Percentiles rank a stretch among this genome's conserved stretches.
Evolutionary conservation across 1,140 invertebrate genomes (phyloP).

Genomic region (Diploscapter pachys): DNA sequence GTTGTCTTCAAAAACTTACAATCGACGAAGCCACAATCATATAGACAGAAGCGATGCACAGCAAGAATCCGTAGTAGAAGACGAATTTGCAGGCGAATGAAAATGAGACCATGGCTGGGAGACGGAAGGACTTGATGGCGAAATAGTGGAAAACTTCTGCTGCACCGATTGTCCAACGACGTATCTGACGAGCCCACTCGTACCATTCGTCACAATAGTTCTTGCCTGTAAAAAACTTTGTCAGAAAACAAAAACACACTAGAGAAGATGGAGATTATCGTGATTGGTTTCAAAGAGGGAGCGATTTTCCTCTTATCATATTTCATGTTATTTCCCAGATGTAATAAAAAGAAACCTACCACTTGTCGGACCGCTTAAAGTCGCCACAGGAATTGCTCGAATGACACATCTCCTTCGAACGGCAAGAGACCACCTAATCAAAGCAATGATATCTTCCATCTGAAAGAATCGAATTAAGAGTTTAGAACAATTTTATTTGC

Average conservation of each 20-base stretch:
- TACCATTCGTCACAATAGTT: conserved; percentile 44
- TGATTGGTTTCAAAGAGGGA: not conserved
- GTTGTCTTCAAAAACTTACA: conserved; percentile 13
- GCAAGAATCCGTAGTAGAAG: conserved; percentile 47
- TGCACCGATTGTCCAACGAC: conserved; percentile 50
- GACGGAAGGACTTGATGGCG: conserved; percentile 41
- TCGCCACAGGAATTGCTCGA: conserved; percentile 39
- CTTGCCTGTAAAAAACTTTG: conserved; percentile 28
- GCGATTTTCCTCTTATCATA: too few relatives aligned
- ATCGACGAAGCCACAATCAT: conserved; percentile 38
- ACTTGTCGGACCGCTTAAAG: conserved; percentile 40
- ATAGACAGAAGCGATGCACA: conserved; percentile 44
- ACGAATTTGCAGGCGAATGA: conserved; percentile 42
- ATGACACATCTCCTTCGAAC: conserved; percentile 39
- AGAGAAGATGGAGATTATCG: not conserved
- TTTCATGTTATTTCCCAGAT: too few relatives aligned
- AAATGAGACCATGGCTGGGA: conserved; percentile 37
- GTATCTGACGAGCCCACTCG: conserved; percentile 47
- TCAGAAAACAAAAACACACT: too few relatives aligned
- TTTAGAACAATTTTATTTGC: not conserved
- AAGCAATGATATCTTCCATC: conserved; percentile 50
- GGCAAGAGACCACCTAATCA: conserved; percentile 47
- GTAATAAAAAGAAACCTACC: conserved; percentile 2
- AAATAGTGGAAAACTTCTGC: conserved; percentile 52
- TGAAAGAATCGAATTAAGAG: conserved; percentile 4